Evolutionary conservation across 2,888 invertebrate genomes (phyloP).

Genomic region (Hydraecia micacea): DNA sequence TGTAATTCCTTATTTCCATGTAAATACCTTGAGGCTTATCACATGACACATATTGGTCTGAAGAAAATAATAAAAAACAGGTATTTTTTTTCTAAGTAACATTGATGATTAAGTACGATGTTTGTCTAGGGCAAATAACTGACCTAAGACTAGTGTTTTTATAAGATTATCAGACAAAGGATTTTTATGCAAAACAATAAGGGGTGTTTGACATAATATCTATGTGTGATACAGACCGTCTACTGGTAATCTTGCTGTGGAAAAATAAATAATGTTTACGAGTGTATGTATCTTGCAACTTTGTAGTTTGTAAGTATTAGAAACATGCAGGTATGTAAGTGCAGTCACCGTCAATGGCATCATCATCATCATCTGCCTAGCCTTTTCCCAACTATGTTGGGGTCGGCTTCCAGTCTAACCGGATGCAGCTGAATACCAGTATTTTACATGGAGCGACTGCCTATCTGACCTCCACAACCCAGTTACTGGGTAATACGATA

Average conservation of each 20-base stretch:
- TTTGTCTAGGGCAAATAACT: conserved; percentile 49
- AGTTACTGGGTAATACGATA: too few relatives aligned
- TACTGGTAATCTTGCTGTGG: conserved; percentile 24
- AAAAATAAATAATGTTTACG: conserved; percentile 28
- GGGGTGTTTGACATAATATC: conserved; percentile 49
- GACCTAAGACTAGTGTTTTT: conserved; percentile 63
- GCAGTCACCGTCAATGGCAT: conserved; percentile 12
- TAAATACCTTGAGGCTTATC: conserved; percentile 66
- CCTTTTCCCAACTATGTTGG: too few relatives aligned
- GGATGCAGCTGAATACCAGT: too few relatives aligned
- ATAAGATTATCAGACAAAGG: conserved; percentile 59
- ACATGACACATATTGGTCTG: conserved; percentile 57
- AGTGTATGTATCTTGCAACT: background rate
- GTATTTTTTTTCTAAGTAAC: conserved; percentile 42
- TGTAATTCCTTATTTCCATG: conserved; percentile 66
- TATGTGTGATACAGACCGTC: conserved; percentile 24
- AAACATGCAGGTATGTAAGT: background rate
- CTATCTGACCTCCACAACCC: too few relatives aligned
- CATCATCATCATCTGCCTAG: too few relatives aligned
- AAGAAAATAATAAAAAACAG: conserved; percentile 59
- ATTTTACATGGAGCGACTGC: too few relatives aligned
- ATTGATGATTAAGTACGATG: conserved; percentile 16
- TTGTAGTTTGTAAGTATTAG: background rate
- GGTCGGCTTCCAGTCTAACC: too few relatives aligned
- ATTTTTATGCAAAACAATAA: conserved; percentile 51